Base-by-base conservation (phyloP, 2,113 vertebrate genomes). In the Pipra filicauda region DNA sequence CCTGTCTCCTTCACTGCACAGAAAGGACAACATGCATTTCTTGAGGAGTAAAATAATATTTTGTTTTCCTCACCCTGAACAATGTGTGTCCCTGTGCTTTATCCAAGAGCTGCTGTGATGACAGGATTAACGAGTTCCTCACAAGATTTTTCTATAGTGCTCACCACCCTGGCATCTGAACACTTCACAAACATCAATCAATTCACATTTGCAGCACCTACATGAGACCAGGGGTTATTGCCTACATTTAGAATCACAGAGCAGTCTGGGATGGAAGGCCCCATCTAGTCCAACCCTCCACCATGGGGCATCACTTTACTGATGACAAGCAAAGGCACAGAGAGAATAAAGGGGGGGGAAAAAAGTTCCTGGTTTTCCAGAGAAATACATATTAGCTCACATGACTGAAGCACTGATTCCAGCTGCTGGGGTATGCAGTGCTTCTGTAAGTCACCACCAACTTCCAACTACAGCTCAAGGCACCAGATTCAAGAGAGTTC, bases 81-180 rank as follows among this genome's bases (percentile, higher is more conserved):
- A 93, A 92, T 9, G 43, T 2, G 14, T 48, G 58, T 43, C 88
- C 89, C 86, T 76, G 81, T 76, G 78, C 58, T 80, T 71, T 30
- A 88, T 8, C 76, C 74, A 71, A 86, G 67, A 73, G 74, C 79
- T 77, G n/a, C 67, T 77, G 74, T 79, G 66, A 82, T 72, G 91
- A 87, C 66, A 92, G 77, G 57, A 91, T 94, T 89, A 91, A 80
- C 77, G 83, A 95, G 54, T 44, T 79, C 31, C 81, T 57, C 67
- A 59, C 41, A 70, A 62, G 58, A 70, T 70, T 83, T 65, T 73
- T 71, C 64, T 80, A 27, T 5, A 21, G 43, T 39, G 51, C 43
- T 93, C 46, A 79, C 73, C 70, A 58, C 27, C 8, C 13, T 1
- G 0, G 58, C 43, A 80, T 39, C 74, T 61, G 74, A 91, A 52